These are phyloP conservation scores for Pristiophorus japonicus DNA, from an alignment of 2,113 vertebrate species.

Conservation along the genomic window DNA sequence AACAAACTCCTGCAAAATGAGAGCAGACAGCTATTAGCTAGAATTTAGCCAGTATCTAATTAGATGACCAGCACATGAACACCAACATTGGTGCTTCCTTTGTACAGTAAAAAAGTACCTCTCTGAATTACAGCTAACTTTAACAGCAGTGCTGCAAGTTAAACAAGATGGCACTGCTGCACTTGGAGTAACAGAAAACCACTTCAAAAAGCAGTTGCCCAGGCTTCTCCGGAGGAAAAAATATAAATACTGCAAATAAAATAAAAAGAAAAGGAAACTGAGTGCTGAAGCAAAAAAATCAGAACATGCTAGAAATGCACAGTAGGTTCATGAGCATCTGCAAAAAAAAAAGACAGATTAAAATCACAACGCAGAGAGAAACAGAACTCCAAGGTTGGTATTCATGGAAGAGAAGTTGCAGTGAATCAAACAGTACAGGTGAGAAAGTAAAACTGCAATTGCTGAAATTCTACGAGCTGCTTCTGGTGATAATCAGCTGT, in stretches of 20 bases:
- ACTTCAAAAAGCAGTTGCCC: not conserved
- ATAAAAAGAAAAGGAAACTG: not conserved
- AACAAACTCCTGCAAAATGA: conserved; percentile 72
- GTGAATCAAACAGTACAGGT: not conserved
- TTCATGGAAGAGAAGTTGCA: not conserved
- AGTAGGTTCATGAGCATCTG: not conserved
- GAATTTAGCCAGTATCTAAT: not conserved
- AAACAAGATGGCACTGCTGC: not conserved
- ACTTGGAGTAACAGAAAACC: not conserved
- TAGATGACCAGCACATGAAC: not conserved
- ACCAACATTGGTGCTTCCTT: not conserved
- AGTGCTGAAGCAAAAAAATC: not conserved
- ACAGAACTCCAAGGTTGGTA: not conserved
- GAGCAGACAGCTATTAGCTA: conserved; percentile 35
- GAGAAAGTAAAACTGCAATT: not conserved
- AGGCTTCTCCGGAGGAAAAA: not conserved
- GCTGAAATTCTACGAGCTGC: not conserved
- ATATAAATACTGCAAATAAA: not conserved
- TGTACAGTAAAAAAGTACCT: not conserved
- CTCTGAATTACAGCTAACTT: not conserved
- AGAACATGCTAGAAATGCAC: not conserved
- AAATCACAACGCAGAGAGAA: not conserved
- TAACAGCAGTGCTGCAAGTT: not conserved
- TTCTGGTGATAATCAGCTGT: not conserved
- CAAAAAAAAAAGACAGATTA: not conserved